Percentiles rank a stretch among this genome's conserved stretches.
Evolutionary conservation across 2,888 invertebrate species (phyloP).

Genomic region (Luperina testacea): DNA sequence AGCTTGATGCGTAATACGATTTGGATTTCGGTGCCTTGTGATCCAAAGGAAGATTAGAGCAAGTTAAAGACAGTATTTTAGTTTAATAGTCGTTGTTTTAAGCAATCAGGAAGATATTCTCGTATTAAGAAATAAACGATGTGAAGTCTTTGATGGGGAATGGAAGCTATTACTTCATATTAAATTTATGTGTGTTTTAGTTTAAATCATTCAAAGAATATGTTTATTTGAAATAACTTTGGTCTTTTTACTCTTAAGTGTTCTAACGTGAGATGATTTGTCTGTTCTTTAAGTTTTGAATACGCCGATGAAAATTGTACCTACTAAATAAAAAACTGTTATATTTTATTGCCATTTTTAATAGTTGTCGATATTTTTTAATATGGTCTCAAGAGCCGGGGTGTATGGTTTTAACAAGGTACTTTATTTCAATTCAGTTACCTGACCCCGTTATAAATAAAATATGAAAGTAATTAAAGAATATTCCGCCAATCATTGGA

Average conservation of each 20-base stretch:
- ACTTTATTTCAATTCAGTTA: background rate
- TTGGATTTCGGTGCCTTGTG: slow-evolving; percentile 78
- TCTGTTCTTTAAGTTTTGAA: slow-evolving; percentile 5
- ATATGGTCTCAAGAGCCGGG: background rate
- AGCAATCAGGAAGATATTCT: slow-evolving; percentile 70
- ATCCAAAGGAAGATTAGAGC: slow-evolving; percentile 73
- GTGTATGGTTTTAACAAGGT: background rate
- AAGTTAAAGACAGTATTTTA: slow-evolving; percentile 78
- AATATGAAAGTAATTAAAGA: background rate
- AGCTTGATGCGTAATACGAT: slow-evolving; percentile 78
- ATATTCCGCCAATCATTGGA: background rate
- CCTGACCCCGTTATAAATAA: background rate
- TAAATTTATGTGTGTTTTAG: slow-evolving; percentile 32
- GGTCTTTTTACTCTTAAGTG: background rate
- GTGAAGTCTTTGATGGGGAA: slow-evolving; percentile 24
- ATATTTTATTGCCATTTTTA: background rate
- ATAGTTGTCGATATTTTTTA: background rate
- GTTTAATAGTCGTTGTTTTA: slow-evolving; percentile 74
- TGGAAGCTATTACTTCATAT: slow-evolving; percentile 34
- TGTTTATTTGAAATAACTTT: background rate
- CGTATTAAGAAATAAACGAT: slow-evolving; percentile 47
- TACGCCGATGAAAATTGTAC: background rate
- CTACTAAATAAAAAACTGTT: background rate
- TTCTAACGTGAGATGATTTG: background rate
- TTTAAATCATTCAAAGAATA: slow-evolving; percentile 33